A percentile compares a stretch with the other conserved stretches of the same genome.
Conservation (phyloP, 2,113 vertebrate genomes). For the Ahaetulla prasina region DNA sequence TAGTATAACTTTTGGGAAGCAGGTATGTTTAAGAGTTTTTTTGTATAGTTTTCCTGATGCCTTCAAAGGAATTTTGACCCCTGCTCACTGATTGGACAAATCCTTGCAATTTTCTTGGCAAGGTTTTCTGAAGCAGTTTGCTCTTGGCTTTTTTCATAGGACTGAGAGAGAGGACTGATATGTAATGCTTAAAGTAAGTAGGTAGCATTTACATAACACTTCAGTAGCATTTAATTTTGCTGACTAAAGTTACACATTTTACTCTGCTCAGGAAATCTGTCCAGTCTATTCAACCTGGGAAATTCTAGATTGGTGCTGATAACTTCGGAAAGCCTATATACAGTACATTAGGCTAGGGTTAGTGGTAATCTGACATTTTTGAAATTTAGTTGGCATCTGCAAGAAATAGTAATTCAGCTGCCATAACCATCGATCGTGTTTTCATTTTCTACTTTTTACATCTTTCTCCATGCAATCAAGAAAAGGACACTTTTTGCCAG, state of each 20-base stretch:
- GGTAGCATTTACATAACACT: not conserved
- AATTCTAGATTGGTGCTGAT: not conserved
- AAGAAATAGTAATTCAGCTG: not conserved
- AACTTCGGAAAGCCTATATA: not conserved
- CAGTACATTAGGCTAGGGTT: not conserved
- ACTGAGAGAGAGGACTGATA: not conserved
- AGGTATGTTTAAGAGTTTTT: not conserved
- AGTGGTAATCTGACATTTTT: not conserved
- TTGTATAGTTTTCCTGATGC: not conserved
- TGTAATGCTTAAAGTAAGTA: not conserved
- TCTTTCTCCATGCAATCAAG: not conserved
- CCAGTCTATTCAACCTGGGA: not conserved
- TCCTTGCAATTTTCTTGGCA: not conserved
- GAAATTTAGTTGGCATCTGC: not conserved
- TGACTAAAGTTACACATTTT: not conserved
- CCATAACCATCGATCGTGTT: not conserved
- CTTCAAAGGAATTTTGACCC: not conserved
- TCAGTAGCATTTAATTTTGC: not conserved
- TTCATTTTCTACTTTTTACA: not conserved
- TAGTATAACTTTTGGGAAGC: not conserved
- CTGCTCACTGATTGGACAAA: not conserved
- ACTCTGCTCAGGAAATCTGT: not conserved
- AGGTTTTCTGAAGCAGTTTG: not conserved
- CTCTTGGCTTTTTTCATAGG: not conserved
- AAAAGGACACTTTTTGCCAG: not conserved